Evolutionary conservation across 2,113 vertebrate species (phyloP), one percentile per base, ranked within the genome.

Genomic region (Loxodonta africana): DNA sequence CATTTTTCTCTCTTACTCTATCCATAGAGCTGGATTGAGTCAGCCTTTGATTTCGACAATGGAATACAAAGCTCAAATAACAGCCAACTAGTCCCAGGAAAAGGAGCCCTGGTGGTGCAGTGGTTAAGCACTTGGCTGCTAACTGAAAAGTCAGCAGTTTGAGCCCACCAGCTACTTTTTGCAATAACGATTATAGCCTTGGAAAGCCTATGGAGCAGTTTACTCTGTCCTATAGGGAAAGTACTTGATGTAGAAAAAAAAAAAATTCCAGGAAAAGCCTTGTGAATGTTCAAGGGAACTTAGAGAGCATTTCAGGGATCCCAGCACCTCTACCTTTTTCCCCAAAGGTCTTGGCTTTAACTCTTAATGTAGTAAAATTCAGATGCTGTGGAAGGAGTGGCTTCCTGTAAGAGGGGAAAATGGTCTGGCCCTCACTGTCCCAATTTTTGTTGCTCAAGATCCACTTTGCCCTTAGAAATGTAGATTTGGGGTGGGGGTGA

Each of bases 1-100:
- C 60, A 26, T 53, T 92, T 95, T 69, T 95, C 67, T 82, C 80
- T 88, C 73, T 84, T 86, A 60, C 65, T 90, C 6, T 46, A 26
- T 83, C 23, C 3, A 8, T 71, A 46, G 65, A 95, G 48, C 9
- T 90, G 41, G 28, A 77, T 46, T 62, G 30, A 97, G 73, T 67
- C 90, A n/a, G 44, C 28, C 87, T 88, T 94, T 93, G 76, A 57
- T 93, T 92, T 90, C 44, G 78, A 4, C 20, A 28, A 85, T 91
- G 83, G 53, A 81, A 2, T 28, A 1, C 12, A 73, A 80, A 84
- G 60, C n/a, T 90, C 71, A 84, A 62, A 41, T 37, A 81, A 48
- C 33, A 76, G 57, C 4, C 44, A 18, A 11, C 20, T 62, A 71
- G 5, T 93, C 93, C 48, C 83, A 65, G 3, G 2, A 69, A 94